Conservation (phyloP, 2,888 invertebrate genomes). For the Hirtodrosophila trivittata region DNA sequence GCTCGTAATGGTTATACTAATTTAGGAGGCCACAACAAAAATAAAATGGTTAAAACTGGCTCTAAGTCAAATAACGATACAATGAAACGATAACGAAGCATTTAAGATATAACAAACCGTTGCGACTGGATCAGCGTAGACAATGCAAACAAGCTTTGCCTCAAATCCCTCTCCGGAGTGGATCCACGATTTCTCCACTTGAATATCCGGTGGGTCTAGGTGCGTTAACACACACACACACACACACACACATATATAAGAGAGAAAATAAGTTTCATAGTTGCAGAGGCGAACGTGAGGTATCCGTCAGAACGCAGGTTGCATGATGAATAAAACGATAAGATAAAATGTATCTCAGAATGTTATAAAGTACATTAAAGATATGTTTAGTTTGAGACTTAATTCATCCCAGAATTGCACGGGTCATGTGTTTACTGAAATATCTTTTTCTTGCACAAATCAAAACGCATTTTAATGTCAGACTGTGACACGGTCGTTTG, state of each 20-base stretch:
- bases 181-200: slow-evolving; percentile 88
- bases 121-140: slow-evolving; percentile 88
- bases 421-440: too few species aligned
- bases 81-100: slow-evolving; percentile 51
- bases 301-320: slow-evolving; percentile 23
- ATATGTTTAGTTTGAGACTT: too few species aligned
- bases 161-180: slow-evolving; percentile 89
- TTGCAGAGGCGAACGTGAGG: slow-evolving; percentile 19
- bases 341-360: too few species aligned
- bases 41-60: slow-evolving; percentile 18
- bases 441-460: too few species aligned
- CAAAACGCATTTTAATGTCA: too few species aligned
- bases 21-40: slow-evolving; percentile 46
- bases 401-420: too few species aligned
- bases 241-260: slow-evolving; percentile 17
- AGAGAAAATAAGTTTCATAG: slow-evolving; percentile 32
- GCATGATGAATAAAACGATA: slow-evolving; percentile 13
- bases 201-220: slow-evolving; percentile 88
- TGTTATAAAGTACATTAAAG: too few species aligned
- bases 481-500: too few species aligned
- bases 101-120: slow-evolving; percentile 85
- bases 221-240: slow-evolving; percentile 9
- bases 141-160: slow-evolving; percentile 88
- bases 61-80: slow-evolving; percentile 6
- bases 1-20: slow-evolving; percentile 56